Percentiles rank a stretch among this genome's conserved stretches.
phyloP scores from a whole-genome alignment of 1,140 invertebrate species.

The Heliconius nattereri region DNA sequence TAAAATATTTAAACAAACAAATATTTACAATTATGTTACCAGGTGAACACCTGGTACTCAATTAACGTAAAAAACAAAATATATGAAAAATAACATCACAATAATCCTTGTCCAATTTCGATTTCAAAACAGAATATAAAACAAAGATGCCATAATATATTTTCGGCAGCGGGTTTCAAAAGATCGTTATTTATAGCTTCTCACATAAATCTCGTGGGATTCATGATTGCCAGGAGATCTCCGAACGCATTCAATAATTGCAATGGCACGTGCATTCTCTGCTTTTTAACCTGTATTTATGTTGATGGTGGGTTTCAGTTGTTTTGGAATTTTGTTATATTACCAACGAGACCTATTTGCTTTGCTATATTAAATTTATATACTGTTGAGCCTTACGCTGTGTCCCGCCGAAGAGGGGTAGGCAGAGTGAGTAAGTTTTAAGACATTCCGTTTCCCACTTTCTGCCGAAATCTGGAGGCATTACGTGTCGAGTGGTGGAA shows the following conservation, averaged over 20 bases:
- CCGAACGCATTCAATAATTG: conserved; percentile 21
- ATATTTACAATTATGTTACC: too few relatives aligned
- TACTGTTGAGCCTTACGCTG: too few relatives aligned
- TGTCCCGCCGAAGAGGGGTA: too few relatives aligned
- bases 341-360: background rate
- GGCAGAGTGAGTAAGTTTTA: too few relatives aligned
- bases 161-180: conserved; percentile 19
- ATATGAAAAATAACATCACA: background rate
- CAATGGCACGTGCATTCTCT: conserved; percentile 21
- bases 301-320: conserved; percentile 5
- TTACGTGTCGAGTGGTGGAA: too few relatives aligned
- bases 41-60: background rate
- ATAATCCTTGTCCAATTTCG: background rate
- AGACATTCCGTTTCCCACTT: too few relatives aligned
- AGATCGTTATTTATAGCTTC: conserved; percentile 36
- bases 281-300: conserved; percentile 19
- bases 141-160: background rate
- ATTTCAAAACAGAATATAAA: background rate
- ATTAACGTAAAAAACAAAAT: background rate
- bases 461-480: too few relatives aligned
- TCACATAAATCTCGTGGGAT: conserved; percentile 36
- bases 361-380: background rate
- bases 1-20: too few relatives aligned
- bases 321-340: background rate
- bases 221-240: conserved; percentile 10